Evolutionary conservation across 2,888 invertebrate genomes (phyloP).

Genomic region (Melinopterus prodromus): DNA sequence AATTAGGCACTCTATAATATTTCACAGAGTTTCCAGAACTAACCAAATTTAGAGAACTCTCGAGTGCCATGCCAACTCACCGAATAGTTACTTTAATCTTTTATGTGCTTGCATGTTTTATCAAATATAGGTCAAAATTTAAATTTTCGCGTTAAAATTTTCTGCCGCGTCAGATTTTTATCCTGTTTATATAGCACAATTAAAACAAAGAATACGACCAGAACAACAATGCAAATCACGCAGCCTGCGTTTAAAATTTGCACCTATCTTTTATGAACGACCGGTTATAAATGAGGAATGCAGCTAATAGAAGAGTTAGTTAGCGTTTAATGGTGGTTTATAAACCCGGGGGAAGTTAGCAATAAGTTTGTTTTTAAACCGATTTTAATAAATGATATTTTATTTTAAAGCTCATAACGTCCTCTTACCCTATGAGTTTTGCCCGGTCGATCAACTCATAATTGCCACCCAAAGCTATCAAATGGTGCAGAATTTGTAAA

Average conservation of each 20-base stretch:
- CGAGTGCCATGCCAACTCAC: background rate
- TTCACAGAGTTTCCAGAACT: background rate
- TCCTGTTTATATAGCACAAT: background rate
- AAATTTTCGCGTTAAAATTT: background rate
- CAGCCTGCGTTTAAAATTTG: background rate
- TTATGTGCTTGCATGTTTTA: background rate
- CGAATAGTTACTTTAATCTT: background rate
- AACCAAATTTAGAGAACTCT: background rate
- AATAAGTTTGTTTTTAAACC: too few species aligned
- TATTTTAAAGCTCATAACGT: too few species aligned
- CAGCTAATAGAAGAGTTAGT: too few species aligned
- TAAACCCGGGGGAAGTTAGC: too few species aligned
- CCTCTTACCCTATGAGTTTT: too few species aligned
- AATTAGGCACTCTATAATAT: background rate
- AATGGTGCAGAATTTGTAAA: too few species aligned
- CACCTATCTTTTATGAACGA: too few species aligned
- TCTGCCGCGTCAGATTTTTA: background rate
- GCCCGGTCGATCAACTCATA: too few species aligned
- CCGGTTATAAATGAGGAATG: too few species aligned
- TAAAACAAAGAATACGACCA: background rate
- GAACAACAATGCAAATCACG: background rate
- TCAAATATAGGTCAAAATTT: background rate
- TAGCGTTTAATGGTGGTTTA: too few species aligned
- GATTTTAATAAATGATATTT: too few species aligned
- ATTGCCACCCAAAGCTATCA: too few species aligned